phyloP scores from a whole-genome alignment of 2,797 vertebrate species.

The Enteromius anoplus region DNA sequence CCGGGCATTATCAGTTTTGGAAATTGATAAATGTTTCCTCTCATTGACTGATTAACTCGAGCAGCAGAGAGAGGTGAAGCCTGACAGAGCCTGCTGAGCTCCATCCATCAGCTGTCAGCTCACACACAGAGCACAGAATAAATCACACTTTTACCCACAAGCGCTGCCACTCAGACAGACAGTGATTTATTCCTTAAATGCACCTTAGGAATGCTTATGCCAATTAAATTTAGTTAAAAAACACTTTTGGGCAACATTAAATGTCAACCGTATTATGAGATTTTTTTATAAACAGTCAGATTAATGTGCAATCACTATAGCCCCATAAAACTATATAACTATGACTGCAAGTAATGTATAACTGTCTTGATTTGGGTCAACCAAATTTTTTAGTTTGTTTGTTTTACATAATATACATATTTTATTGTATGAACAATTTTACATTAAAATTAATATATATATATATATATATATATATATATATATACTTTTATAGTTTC shows the following conservation, averaged over 20 bases:
- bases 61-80: constrained; percentile 52
- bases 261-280: neutral
- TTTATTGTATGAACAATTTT: no score
- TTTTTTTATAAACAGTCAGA: neutral
- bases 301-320: neutral
- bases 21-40: neutral
- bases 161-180: constrained; percentile 70
- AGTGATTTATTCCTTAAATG: constrained; percentile 63
- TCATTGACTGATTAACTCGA: constrained; percentile 47
- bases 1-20: neutral
- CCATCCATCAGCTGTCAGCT: constrained; percentile 76
- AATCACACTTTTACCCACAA: constrained; percentile 71
- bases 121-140: constrained; percentile 69
- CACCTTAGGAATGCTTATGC: constrained; percentile 47
- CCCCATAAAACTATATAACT: no score
- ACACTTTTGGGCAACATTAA: neutral
- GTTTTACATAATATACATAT: no score
- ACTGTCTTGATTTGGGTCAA: neutral
- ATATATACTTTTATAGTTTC: neutral
- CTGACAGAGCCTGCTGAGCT: constrained; percentile 69
- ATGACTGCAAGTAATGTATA: no score
- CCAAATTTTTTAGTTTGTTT: neutral
- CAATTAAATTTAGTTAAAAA: neutral
- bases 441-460: neutral
- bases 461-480: no score